These are phyloP conservation scores for Megathymus violae DNA, from an alignment of 1,140 invertebrate genomes.

Conservation along the genomic window DNA sequence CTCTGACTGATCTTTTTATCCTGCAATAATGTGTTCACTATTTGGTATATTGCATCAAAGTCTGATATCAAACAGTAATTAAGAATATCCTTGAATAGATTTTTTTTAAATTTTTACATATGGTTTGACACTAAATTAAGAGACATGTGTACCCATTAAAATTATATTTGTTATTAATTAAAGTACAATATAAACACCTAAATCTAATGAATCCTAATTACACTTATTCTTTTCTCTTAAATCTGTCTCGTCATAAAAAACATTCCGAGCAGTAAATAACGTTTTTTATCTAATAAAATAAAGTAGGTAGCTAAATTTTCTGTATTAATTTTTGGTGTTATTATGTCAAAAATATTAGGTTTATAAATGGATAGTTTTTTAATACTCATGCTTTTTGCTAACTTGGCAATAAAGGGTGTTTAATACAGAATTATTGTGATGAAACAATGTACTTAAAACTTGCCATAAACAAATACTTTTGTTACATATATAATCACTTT, in stretches of 20 bases:
- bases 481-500: conserved; percentile 43
- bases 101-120: conserved; percentile 12
- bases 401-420: conserved; percentile 34
- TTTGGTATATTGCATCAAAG: conserved; percentile 19
- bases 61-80: conserved; percentile 19
- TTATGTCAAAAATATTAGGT: conserved; percentile 55
- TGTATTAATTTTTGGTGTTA: conserved; percentile 61
- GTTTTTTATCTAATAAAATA: conserved; percentile 54
- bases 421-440: conserved; percentile 57
- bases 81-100: conserved; percentile 33
- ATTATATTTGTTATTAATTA: background rate
- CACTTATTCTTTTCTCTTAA: background rate
- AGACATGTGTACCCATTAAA: background rate
- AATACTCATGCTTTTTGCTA: conserved; percentile 30
- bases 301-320: conserved; percentile 76
- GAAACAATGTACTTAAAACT: conserved; percentile 67
- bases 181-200: background rate
- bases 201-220: background rate
- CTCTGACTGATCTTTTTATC: conserved; percentile 37
- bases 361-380: conserved; percentile 41
- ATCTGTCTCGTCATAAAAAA: conserved; percentile 41
- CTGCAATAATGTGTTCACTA: conserved; percentile 21
- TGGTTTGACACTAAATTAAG: conserved; percentile 7
- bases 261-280: conserved; percentile 57
- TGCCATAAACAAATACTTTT: conserved; percentile 55